Evolutionary conservation across 2,888 invertebrate species (phyloP).

Genomic region (Reticulitermes lucifugus): DNA sequence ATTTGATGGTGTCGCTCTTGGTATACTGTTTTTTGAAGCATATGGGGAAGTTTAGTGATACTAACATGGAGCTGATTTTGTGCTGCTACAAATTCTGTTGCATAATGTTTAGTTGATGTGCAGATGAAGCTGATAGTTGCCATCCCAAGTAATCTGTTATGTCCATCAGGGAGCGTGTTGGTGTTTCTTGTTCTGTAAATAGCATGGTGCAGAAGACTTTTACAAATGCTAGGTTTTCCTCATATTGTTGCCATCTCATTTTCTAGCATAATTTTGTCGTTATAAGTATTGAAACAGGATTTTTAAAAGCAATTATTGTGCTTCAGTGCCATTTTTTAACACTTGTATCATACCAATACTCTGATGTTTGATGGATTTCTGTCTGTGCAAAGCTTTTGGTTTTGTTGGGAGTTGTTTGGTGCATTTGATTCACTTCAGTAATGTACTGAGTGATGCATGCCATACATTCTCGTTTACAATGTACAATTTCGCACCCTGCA

Average conservation of each 20-base stretch:
- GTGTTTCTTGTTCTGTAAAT: slow-evolving; percentile 4
- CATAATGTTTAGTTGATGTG: too few species aligned
- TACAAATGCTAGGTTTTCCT: neutral
- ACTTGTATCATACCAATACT: slow-evolving; percentile 26
- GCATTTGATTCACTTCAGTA: slow-evolving; percentile 19
- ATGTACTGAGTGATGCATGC: neutral
- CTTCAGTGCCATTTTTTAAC: slow-evolving; percentile 40
- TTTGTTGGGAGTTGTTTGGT: slow-evolving; percentile 14
- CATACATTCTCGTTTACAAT: slow-evolving; percentile 18
- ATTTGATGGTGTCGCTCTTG: too few species aligned
- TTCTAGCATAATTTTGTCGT: slow-evolving; percentile 18
- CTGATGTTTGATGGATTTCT: slow-evolving; percentile 22
- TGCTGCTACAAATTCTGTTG: too few species aligned
- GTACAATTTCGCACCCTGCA: slow-evolving; percentile 43
- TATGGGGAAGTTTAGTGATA: too few species aligned
- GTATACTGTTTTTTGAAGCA: too few species aligned
- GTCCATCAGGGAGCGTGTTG: neutral
- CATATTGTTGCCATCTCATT: slow-evolving; percentile 8
- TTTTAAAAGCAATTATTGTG: slow-evolving; percentile 36
- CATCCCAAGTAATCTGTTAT: neutral
- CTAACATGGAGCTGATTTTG: too few species aligned
- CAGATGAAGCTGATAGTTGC: neutral
- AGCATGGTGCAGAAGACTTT: neutral
- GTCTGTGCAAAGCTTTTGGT: slow-evolving; percentile 22
- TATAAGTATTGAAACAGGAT: neutral